Evolutionary conservation across 2,797 vertebrate genomes (phyloP), one percentile per base, ranked within the genome.

Genomic region (Odontamblyopus lacepedii): DNA sequence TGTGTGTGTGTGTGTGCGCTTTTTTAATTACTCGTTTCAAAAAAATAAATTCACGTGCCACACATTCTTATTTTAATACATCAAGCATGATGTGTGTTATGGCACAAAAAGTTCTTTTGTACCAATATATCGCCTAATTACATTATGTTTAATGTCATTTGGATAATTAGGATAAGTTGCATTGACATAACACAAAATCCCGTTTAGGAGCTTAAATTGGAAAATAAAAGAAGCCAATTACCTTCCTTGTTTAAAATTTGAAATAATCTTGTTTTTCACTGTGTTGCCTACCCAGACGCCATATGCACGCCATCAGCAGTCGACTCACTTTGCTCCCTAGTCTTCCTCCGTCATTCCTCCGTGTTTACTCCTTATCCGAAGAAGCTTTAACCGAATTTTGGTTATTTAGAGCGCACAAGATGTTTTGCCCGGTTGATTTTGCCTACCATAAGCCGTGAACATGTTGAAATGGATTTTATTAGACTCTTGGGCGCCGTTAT

Each of bases 381-480:
- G 41, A 48, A 60, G 26, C 63, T 19, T 38, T 15, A 12, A 41
- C 63, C 15, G 26, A n/a, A 55, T 29, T 67, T 32, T 53, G 7
- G 7, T 30, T 53, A 27, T 53, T 67, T 55, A 6, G 15, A 55
- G 8, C 16, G 18, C 27, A 30, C 48, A 15, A 32, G 48, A 41
- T 29, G 11, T n/a, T 60, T 32, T 19, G 9, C 35, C 50, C 56
- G 55, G 38, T 12, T 32, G 38, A 18, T 64, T 51, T 63, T 30
- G 71, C 59, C 60, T 67, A 26, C 71, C 74, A 83, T 73, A 75
- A 50, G 50, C 55, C 60, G 79, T 67, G 85, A 93, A 91, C 90
- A 92, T 93, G 93, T 89, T 86, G 90, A 94, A 70, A 95, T 95
- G 94, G 93, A 94, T 88, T 85, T 93, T 41, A 86, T 95, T 85